phyloP scores from a whole-genome alignment of 92 coral and sea anemone species.

The Porites rus region DNA sequence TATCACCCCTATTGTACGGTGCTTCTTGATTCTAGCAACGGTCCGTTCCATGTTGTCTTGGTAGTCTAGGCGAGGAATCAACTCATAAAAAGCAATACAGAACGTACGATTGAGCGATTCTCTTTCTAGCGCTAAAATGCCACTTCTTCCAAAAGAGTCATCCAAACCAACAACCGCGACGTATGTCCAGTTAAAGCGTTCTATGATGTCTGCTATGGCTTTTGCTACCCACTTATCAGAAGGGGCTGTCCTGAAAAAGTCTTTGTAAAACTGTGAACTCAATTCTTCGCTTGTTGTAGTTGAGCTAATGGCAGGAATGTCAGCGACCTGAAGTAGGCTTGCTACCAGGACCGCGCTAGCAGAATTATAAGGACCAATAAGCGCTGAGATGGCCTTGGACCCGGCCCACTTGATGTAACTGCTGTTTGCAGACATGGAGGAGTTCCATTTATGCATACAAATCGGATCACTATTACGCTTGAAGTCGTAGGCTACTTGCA shows the following conservation, averaged over 20 bases:
- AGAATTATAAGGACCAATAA: neutral
- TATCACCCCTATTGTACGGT: neutral
- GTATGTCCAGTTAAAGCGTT: conserved; percentile 13
- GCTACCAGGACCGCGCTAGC: neutral
- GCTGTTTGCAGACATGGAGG: too few relatives aligned
- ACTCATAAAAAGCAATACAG: conserved; percentile 9
- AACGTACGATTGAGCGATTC: neutral
- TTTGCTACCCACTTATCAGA: neutral
- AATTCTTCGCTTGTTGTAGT: conserved; percentile 3
- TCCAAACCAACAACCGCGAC: conserved; percentile 11
- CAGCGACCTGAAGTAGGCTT: neutral
- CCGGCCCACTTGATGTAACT: too few relatives aligned
- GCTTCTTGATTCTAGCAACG: neutral
- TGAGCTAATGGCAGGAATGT: conserved; percentile 1
- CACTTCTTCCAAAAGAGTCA: conserved; percentile 8
- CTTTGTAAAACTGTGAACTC: neutral
- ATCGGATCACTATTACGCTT: neutral
- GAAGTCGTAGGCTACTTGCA: neutral
- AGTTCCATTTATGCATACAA: too few relatives aligned
- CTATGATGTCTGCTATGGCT: conserved; percentile 25
- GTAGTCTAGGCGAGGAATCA: neutral
- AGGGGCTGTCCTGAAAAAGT: neutral
- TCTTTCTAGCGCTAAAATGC: neutral
- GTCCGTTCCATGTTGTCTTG: neutral
- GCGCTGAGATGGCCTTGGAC: too few relatives aligned